These are phyloP conservation scores for Saccopteryx bilineata DNA, from an alignment of 2,113 vertebrate genomes.

Conservation along the genomic window DNA sequence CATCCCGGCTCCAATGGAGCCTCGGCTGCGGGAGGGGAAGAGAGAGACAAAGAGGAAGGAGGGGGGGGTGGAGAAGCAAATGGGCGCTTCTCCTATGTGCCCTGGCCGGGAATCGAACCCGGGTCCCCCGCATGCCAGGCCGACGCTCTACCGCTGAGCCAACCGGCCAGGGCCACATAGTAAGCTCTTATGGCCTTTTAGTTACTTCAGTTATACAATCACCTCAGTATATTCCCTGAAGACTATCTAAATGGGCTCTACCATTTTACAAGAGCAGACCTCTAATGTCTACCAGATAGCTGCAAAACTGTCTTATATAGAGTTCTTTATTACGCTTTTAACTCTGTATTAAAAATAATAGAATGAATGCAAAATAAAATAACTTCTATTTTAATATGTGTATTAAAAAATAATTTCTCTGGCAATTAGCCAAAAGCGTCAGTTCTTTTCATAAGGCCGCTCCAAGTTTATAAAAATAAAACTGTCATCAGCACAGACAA, in stretches of 20 bases:
- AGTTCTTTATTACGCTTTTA: conserved; percentile 39
- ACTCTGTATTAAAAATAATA: conserved; percentile 37
- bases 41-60: neutral
- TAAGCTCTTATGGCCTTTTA: neutral
- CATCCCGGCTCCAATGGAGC: too few species aligned
- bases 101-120: neutral
- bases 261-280: neutral
- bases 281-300: neutral
- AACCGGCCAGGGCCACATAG: too few species aligned
- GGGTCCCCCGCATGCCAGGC: too few species aligned
- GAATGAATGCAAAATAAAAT: conserved; percentile 32
- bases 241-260: neutral
- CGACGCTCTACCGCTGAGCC: too few species aligned
- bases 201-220: neutral
- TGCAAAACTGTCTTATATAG: neutral
- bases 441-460: neutral
- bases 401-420: neutral
- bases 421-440: conserved; percentile 18
- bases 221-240: neutral
- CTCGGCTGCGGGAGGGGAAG: too few species aligned
- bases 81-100: neutral
- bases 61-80: too few species aligned
- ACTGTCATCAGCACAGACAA: neutral
- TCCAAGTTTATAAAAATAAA: conserved; percentile 54
- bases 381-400: neutral